A percentile compares a stretch with the other conserved stretches of the same genome.
These are phyloP conservation scores for Lymantria monacha DNA, from an alignment of 2,888 invertebrate genomes.

Conservation along the genomic window DNA sequence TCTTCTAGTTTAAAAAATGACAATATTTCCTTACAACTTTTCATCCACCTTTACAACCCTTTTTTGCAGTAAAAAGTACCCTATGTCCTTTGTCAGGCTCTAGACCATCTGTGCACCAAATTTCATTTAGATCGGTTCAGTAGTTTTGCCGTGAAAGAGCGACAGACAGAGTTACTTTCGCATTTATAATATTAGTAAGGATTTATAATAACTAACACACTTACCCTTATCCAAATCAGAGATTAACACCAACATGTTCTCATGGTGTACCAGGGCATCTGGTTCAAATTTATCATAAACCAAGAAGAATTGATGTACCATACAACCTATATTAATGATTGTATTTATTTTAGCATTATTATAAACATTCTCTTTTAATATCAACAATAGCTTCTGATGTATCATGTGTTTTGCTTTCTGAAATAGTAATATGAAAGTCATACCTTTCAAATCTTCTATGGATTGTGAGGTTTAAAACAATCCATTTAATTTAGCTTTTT, in stretches of 20 bases:
- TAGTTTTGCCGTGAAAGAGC: too few relatives aligned
- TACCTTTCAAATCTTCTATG: background rate
- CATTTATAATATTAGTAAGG: too few relatives aligned
- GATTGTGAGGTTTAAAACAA: background rate
- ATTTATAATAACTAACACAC: background rate
- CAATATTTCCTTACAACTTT: too few relatives aligned
- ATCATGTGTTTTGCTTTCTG: slow-evolving; percentile 71
- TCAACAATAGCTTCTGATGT: slow-evolving; percentile 53
- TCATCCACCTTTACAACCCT: too few relatives aligned
- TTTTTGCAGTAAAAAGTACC: too few relatives aligned
- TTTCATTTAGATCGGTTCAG: too few relatives aligned
- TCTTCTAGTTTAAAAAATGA: too few relatives aligned
- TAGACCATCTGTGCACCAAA: too few relatives aligned
- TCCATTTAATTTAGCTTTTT: background rate
- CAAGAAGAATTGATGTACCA: slow-evolving; percentile 58
- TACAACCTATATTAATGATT: slow-evolving; percentile 59
- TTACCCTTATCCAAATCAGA: slow-evolving; percentile 65
- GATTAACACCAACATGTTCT: slow-evolving; percentile 50
- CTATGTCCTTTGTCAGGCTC: too few relatives aligned
- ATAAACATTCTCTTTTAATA: slow-evolving; percentile 46
- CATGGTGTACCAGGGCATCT: slow-evolving; percentile 52
- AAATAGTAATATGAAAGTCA: slow-evolving; percentile 13
- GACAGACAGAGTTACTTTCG: too few relatives aligned
- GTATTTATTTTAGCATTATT: slow-evolving; percentile 46
- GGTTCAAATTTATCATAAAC: slow-evolving; percentile 63